Percentiles rank a stretch among this genome's conserved stretches.
These are phyloP conservation scores for Agelastica alni DNA, from an alignment of 2,888 invertebrate species.

Conservation along the genomic window DNA sequence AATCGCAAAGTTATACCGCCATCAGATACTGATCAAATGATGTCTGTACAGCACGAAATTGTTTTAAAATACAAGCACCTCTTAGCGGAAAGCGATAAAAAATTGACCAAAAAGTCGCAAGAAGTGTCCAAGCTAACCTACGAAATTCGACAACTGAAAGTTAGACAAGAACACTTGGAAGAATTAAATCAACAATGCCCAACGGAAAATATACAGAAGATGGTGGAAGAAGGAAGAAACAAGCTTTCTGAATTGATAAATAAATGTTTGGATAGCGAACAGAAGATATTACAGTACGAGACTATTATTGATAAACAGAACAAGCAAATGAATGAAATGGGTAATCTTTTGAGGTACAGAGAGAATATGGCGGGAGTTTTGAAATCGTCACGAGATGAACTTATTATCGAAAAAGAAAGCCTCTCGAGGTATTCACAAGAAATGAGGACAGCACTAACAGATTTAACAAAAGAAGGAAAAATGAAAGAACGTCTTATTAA, in stretches of 20 bases:
- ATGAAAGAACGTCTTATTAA: slow-evolving; percentile 45
- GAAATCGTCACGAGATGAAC: slow-evolving; percentile 60
- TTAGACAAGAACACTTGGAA: slow-evolving; percentile 42
- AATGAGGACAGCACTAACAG: slow-evolving; percentile 44
- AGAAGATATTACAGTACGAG: slow-evolving; percentile 60
- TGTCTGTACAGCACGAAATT: slow-evolving; percentile 35
- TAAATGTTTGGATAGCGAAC: slow-evolving; percentile 48
- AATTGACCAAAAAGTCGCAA: slow-evolving; percentile 43
- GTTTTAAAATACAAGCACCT: slow-evolving; percentile 38
- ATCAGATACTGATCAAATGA: slow-evolving; percentile 34
- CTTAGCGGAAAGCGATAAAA: slow-evolving; percentile 41
- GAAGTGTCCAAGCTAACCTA: slow-evolving; percentile 43
- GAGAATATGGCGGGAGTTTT: slow-evolving; percentile 65
- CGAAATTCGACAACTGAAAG: slow-evolving; percentile 46
- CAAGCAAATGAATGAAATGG: slow-evolving; percentile 65
- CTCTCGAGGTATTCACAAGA: slow-evolving; percentile 50
- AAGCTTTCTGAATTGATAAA: slow-evolving; percentile 45
- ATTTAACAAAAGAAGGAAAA: slow-evolving; percentile 44
- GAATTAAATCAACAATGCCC: slow-evolving; percentile 43
- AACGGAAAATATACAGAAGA: slow-evolving; percentile 45
- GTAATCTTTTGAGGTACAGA: slow-evolving; percentile 65
- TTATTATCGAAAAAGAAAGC: slow-evolving; percentile 60
- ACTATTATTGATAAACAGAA: slow-evolving; percentile 64
- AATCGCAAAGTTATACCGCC: slow-evolving; percentile 19
- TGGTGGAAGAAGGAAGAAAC: slow-evolving; percentile 49